These are phyloP conservation scores for Copidosoma floridanum DNA, from an alignment of 1,140 invertebrate species.

Conservation along the genomic window DNA sequence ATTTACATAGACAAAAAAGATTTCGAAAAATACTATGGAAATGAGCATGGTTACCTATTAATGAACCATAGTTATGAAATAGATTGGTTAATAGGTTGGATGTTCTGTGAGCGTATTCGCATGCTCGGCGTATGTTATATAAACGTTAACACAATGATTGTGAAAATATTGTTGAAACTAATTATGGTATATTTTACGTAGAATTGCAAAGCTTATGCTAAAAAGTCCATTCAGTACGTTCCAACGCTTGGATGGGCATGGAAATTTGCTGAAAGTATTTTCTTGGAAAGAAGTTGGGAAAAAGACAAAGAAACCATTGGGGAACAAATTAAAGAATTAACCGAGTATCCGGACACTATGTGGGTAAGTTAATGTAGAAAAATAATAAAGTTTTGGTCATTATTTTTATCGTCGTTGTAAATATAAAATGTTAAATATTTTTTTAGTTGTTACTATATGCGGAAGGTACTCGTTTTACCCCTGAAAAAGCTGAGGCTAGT, in stretches of 20 bases:
- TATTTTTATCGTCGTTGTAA: too few relatives aligned
- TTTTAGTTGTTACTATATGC: conserved; percentile 84
- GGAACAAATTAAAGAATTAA: conserved; percentile 75
- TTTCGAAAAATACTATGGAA: conserved; percentile 76
- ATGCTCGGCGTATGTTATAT: conserved; percentile 76
- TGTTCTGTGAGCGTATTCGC: conserved; percentile 74
- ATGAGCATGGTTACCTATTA: conserved; percentile 84
- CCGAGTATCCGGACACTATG: conserved; percentile 84
- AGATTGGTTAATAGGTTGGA: conserved; percentile 91
- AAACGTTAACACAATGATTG: not conserved
- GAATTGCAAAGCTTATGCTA: conserved; percentile 94
- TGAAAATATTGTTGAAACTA: not conserved
- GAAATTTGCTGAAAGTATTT: conserved; percentile 91
- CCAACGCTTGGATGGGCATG: conserved; percentile 95
- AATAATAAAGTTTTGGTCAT: too few relatives aligned
- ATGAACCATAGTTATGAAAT: conserved; percentile 97
- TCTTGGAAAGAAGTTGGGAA: conserved; percentile 87
- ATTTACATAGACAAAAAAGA: conserved; percentile 79
- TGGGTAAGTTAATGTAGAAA: conserved; percentile 64
- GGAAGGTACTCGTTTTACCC: conserved; percentile 91
- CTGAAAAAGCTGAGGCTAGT: conserved; percentile 82
- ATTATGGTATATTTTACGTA: conserved; percentile 53
- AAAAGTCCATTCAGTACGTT: conserved; percentile 86
- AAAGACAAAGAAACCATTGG: conserved; percentile 84
- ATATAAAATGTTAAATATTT: conserved; percentile 5